phyloP scores from a whole-genome alignment of 2,797 vertebrate species.

The Tragopan temminckii region DNA sequence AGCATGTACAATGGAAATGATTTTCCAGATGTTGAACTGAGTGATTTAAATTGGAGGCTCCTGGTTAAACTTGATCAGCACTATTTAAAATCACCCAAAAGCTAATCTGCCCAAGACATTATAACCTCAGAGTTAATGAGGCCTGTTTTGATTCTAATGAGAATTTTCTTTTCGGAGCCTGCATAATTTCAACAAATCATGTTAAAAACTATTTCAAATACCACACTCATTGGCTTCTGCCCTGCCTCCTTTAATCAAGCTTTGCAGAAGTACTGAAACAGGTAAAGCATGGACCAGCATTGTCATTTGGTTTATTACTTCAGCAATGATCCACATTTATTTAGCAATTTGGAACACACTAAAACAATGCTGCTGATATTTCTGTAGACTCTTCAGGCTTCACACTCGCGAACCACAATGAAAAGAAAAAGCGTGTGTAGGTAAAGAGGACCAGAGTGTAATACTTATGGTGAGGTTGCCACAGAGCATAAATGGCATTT shows the following conservation, averaged over 20 bases:
- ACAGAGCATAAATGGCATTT: not conserved
- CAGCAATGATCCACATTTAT: not conserved
- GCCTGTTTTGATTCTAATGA: conserved; percentile 52
- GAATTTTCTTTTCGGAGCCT: conserved; percentile 33
- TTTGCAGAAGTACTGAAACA: not conserved
- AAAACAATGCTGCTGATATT: not conserved
- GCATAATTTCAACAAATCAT: conserved; percentile 40
- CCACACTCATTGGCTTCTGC: not conserved
- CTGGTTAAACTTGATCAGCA: conserved; percentile 31
- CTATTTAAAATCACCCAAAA: conserved; percentile 50
- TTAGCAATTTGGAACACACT: not conserved
- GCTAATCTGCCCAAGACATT: not conserved
- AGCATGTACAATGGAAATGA: not conserved
- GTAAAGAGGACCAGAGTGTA: not conserved
- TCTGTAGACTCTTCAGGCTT: not conserved
- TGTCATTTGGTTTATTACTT: not conserved
- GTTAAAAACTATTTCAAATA: conserved; percentile 31
- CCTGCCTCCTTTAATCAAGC: conserved; percentile 1
- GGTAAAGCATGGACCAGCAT: not conserved
- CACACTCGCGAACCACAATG: fast-evolving
- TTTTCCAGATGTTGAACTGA: not conserved
- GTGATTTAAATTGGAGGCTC: conserved; percentile 40
- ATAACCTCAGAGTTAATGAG: conserved; percentile 35
- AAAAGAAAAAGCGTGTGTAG: not conserved
- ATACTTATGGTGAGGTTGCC: not conserved